Evolutionary conservation across 2,888 invertebrate genomes (phyloP).

Genomic region (Tubiluchus corallicola): DNA sequence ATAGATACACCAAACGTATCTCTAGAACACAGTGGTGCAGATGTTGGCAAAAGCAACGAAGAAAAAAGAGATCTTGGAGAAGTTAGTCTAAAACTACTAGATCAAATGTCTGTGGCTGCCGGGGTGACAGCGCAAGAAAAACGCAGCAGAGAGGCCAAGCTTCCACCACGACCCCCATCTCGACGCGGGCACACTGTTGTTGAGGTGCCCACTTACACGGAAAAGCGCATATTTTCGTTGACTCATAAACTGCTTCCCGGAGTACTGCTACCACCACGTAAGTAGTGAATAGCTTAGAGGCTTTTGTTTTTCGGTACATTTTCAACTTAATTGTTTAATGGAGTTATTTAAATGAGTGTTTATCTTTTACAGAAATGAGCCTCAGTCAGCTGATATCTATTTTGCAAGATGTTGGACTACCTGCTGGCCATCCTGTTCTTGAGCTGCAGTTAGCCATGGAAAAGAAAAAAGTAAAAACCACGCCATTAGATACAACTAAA

Average conservation of each 20-base stretch:
- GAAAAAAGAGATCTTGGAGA: conserved; percentile 23
- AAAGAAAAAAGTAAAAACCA: too few relatives aligned
- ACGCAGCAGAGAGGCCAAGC: conserved; percentile 60
- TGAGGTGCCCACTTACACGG: conserved; percentile 15
- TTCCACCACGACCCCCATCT: too few relatives aligned
- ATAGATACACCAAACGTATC: too few relatives aligned
- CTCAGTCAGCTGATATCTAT: conserved; percentile 40
- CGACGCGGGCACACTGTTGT: conserved; percentile 18
- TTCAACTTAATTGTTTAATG: too few relatives aligned
- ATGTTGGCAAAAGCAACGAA: too few relatives aligned
- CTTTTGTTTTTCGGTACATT: too few relatives aligned
- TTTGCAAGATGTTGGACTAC: conserved; percentile 34
- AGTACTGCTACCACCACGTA: conserved; percentile 35
- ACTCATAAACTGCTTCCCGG: conserved; percentile 26
- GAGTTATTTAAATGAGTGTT: too few relatives aligned
- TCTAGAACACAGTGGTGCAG: too few relatives aligned
- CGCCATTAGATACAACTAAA: too few relatives aligned
- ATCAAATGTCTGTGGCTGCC: conserved; percentile 54
- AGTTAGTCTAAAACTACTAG: conserved; percentile 27
- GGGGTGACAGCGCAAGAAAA: conserved; percentile 70
- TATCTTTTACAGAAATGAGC: conserved; percentile 36
- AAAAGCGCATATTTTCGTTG: conserved; percentile 19
- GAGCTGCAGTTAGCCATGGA: too few relatives aligned
- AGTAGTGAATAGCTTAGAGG: too few relatives aligned
- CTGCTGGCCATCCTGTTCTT: conserved; percentile 37